phyloP scores from a whole-genome alignment of 2,113 vertebrate genomes.

The Sinosuthora webbiana region DNA sequence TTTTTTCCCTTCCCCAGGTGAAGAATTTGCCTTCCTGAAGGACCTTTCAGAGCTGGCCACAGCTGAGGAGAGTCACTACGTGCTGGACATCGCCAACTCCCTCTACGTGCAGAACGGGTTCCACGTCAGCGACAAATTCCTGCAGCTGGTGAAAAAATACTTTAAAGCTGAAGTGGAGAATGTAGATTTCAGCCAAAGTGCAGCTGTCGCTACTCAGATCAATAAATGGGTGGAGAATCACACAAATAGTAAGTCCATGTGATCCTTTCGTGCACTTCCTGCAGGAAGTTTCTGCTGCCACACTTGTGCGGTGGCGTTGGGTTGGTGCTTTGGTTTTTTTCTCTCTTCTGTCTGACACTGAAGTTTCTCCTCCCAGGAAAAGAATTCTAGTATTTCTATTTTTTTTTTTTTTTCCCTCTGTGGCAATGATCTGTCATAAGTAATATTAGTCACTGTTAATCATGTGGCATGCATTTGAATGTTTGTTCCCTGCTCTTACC shows the following conservation, averaged over 20 bases:
- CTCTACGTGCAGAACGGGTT: conserved; percentile 91
- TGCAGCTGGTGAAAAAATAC: conserved; percentile 89
- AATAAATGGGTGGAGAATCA: conserved; percentile 96
- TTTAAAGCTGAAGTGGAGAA: conserved; percentile 87
- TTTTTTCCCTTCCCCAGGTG: conserved; percentile 71
- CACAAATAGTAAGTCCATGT: conserved; percentile 87
- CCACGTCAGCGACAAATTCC: conserved; percentile 87
- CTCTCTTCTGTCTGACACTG: neutral
- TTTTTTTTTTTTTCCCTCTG: neutral
- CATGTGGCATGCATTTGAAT: neutral
- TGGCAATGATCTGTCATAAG: neutral
- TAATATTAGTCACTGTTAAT: neutral
- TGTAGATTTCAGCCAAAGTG: conserved; percentile 88
- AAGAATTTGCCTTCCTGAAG: conserved; percentile 87
- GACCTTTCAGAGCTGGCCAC: conserved; percentile 82
- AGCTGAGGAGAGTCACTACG: conserved; percentile 80
- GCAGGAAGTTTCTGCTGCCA: neutral
- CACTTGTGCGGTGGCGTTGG: neutral
- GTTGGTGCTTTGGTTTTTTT: neutral
- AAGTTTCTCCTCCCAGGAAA: neutral
- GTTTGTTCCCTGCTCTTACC: neutral
- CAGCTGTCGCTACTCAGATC: conserved; percentile 86
- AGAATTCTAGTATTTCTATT: neutral
- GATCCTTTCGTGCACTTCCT: conserved; percentile 2
- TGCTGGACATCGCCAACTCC: conserved; percentile 88